A percentile compares a stretch with the other conserved stretches of the same genome.
phyloP scores from a whole-genome alignment of 2,888 invertebrate species.

The Yponomeuta plumbellus region DNA sequence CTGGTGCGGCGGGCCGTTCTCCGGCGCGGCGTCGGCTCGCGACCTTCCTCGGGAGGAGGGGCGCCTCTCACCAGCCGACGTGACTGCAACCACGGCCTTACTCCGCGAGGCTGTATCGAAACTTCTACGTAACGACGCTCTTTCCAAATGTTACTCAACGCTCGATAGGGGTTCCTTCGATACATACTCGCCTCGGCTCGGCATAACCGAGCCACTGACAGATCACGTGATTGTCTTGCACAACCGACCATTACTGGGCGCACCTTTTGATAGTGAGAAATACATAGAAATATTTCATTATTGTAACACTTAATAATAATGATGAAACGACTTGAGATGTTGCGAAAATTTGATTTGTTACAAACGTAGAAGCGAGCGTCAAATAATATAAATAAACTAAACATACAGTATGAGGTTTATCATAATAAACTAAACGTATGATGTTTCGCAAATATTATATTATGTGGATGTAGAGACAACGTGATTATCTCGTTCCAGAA shows the following conservation, averaged over 20 bases:
- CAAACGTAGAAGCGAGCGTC: constrained; percentile 4
- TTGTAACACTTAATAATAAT: constrained; percentile 48
- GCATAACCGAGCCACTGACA: constrained; percentile 59
- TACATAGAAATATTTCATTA: constrained; percentile 62
- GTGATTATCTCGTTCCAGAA: constrained; percentile 12
- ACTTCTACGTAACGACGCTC: constrained; percentile 73
- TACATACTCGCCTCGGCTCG: constrained; percentile 57
- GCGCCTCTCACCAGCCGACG: constrained; percentile 54
- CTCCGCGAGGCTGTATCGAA: constrained; percentile 73
- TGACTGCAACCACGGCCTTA: constrained; percentile 75
- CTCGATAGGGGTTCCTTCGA: constrained; percentile 66
- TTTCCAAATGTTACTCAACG: constrained; percentile 72
- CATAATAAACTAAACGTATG: background rate
- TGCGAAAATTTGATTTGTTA: constrained; percentile 39
- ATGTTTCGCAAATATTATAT: constrained; percentile 1
- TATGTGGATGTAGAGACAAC: constrained; percentile 1
- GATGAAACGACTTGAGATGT: constrained; percentile 41
- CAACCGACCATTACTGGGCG: constrained; percentile 56
- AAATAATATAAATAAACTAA: background rate
- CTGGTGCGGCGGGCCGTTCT: constrained; percentile 61
- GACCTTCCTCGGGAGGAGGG: constrained; percentile 72
- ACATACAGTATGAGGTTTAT: background rate
- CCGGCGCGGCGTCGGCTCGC: constrained; percentile 60
- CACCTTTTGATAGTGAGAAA: constrained; percentile 63
- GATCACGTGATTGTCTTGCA: constrained; percentile 68